A percentile compares a stretch with the other conserved stretches of the same genome.
These are phyloP conservation scores for Gymnoscelis rufifasciata DNA, from an alignment of 2,888 invertebrate genomes.

Conservation along the genomic window DNA sequence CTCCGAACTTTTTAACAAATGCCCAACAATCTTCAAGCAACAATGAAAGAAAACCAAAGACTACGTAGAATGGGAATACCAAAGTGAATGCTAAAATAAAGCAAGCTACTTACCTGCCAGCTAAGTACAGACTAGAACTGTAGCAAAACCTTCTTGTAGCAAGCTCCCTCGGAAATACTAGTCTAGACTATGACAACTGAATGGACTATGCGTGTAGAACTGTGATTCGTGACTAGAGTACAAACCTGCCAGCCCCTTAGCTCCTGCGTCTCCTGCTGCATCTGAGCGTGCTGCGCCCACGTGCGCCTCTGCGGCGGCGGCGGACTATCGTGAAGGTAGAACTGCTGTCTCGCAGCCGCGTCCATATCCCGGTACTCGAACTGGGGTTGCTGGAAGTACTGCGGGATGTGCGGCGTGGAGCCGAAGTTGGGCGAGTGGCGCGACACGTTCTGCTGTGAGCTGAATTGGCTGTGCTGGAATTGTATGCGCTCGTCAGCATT, in stretches of 20 bases:
- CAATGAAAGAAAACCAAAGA: too few relatives aligned
- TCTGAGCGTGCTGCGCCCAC: constrained; percentile 80
- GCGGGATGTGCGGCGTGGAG: constrained; percentile 72
- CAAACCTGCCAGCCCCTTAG: constrained; percentile 68
- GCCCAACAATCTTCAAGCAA: too few relatives aligned
- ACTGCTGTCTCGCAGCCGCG: constrained; percentile 71
- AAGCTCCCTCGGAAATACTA: too few relatives aligned
- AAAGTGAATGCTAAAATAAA: too few relatives aligned
- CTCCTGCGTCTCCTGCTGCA: constrained; percentile 77
- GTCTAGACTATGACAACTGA: too few relatives aligned
- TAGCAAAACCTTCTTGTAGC: too few relatives aligned
- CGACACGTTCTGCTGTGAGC: constrained; percentile 76
- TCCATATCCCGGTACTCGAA: constrained; percentile 36
- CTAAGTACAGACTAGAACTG: too few relatives aligned
- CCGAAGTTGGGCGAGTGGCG: constrained; percentile 69
- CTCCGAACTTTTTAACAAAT: too few relatives aligned
- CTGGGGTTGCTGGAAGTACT: constrained; percentile 39
- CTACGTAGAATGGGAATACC: too few relatives aligned
- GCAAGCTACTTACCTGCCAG: too few relatives aligned
- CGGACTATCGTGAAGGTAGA: constrained; percentile 85
- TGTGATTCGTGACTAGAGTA: too few relatives aligned
- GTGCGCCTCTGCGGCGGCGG: constrained; percentile 81
- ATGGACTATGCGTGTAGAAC: too few relatives aligned
- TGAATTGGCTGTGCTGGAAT: constrained; percentile 76
- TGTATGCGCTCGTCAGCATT: constrained; percentile 30